Evolutionary conservation across 2,888 invertebrate genomes (phyloP).

Genomic region (Athalia circularis): DNA sequence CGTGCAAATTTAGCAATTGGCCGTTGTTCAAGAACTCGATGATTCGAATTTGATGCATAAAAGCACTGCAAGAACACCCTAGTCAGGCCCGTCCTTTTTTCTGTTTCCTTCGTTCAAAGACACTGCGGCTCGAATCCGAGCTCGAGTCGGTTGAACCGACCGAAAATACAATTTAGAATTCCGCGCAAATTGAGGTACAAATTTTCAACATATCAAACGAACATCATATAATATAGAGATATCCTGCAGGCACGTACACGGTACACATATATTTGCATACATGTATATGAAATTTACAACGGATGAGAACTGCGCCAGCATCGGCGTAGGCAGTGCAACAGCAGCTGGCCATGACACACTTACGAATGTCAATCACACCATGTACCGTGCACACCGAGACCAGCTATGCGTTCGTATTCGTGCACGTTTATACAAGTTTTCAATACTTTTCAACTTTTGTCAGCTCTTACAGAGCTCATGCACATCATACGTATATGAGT

Average conservation of each 20-base stretch:
- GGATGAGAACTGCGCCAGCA: constrained; percentile 61
- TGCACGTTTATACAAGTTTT: neutral
- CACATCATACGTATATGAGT: no score
- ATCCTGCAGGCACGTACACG: neutral
- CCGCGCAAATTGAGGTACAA: neutral
- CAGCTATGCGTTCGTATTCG: neutral
- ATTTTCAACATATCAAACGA: no score
- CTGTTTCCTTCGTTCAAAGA: neutral
- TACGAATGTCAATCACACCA: constrained; percentile 74
- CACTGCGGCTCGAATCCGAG: neutral
- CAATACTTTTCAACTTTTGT: neutral
- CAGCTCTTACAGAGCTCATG: neutral
- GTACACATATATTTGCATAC: neutral
- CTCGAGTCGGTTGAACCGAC: neutral
- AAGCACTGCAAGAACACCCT: no score
- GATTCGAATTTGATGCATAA: no score
- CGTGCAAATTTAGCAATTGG: no score
- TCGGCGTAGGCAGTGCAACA: constrained; percentile 64
- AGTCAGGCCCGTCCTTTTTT: no score
- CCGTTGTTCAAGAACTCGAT: no score
- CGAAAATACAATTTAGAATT: neutral
- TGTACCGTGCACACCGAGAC: constrained; percentile 65
- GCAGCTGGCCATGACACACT: constrained; percentile 74
- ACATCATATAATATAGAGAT: neutral
- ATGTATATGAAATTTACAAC: constrained; percentile 12